Percentiles rank a stretch among this genome's conserved stretches.
phyloP scores from a whole-genome alignment of 2,113 vertebrate species.

The Leptocoma aspasia region DNA sequence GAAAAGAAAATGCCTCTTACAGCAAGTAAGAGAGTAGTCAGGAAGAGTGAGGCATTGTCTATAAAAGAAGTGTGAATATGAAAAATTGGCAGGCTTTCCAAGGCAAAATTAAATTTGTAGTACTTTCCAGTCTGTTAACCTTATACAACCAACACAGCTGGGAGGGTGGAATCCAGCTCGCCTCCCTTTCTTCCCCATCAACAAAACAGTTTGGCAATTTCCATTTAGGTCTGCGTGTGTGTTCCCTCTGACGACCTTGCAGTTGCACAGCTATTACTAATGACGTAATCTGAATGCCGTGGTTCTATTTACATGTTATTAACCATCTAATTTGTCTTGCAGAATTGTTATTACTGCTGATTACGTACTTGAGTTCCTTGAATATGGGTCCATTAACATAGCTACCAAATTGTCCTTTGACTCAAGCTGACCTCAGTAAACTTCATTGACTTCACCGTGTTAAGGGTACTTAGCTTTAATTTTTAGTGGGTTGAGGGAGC shows the following conservation, averaged over 20 bases:
- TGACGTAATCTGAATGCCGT: background rate
- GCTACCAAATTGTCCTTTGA: background rate
- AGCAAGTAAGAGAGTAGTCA: background rate
- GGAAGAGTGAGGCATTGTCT: background rate
- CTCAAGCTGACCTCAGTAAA: background rate
- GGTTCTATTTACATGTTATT: background rate
- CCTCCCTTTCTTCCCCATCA: background rate
- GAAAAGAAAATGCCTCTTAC: background rate
- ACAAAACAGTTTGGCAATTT: background rate
- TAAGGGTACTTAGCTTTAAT: background rate
- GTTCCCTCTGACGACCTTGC: background rate
- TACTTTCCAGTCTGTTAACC: background rate
- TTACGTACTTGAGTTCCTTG: background rate
- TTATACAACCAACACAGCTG: background rate
- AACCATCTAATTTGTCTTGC: background rate
- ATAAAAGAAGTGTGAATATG: background rate
- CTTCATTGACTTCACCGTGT: background rate
- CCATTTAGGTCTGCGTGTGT: background rate
- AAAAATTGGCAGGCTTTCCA: background rate
- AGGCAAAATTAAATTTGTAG: background rate
- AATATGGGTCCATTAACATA: background rate
- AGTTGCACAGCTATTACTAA: background rate
- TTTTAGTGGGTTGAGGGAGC: background rate
- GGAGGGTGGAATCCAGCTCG: accelerated
- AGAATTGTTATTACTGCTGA: background rate